Percentiles rank a stretch among this genome's conserved stretches.
These are phyloP conservation scores for Eumerus sabulonum DNA, from an alignment of 2,888 invertebrate species.

Conservation along the genomic window DNA sequence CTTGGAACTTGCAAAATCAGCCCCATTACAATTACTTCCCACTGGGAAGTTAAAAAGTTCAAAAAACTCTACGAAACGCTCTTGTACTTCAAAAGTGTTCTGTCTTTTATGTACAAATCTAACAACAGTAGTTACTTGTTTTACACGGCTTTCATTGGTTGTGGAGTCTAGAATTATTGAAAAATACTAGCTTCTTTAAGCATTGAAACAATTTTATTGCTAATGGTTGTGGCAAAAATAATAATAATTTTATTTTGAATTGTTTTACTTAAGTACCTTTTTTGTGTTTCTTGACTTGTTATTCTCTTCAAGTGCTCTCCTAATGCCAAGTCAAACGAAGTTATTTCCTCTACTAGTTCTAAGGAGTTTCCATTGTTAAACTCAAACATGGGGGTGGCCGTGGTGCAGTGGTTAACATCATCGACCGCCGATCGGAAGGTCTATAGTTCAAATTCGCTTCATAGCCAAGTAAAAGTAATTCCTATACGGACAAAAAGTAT, in stretches of 20 bases:
- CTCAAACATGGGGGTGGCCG: too few species aligned
- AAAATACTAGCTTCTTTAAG: conserved; percentile 46
- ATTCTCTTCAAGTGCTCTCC: conserved; percentile 38
- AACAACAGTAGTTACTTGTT: conserved; percentile 32
- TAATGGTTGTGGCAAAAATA: conserved; percentile 25
- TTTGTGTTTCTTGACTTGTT: conserved; percentile 36
- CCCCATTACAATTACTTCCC: too few species aligned
- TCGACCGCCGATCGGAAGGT: too few species aligned
- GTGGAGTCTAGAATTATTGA: conserved; percentile 43
- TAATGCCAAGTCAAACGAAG: too few species aligned
- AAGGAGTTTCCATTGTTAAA: too few species aligned
- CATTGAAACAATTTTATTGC: conserved; percentile 38
- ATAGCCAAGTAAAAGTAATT: too few species aligned
- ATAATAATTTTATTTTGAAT: conserved; percentile 25
- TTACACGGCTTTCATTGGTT: conserved; percentile 23
- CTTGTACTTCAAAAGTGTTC: conserved; percentile 24
- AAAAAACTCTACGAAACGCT: conserved; percentile 41
- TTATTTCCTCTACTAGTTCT: too few species aligned
- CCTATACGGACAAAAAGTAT: too few species aligned
- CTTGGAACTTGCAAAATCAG: too few species aligned
- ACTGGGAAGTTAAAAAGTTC: too few species aligned
- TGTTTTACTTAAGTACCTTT: conserved; percentile 32
- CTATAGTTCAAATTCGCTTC: too few species aligned
- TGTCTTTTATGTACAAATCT: conserved; percentile 34
- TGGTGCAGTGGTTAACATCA: too few species aligned